A percentile compares a stretch with the other conserved stretches of the same genome.
phyloP scores from a whole-genome alignment of 2,888 invertebrate species.

The Pterostichus madidus region DNA sequence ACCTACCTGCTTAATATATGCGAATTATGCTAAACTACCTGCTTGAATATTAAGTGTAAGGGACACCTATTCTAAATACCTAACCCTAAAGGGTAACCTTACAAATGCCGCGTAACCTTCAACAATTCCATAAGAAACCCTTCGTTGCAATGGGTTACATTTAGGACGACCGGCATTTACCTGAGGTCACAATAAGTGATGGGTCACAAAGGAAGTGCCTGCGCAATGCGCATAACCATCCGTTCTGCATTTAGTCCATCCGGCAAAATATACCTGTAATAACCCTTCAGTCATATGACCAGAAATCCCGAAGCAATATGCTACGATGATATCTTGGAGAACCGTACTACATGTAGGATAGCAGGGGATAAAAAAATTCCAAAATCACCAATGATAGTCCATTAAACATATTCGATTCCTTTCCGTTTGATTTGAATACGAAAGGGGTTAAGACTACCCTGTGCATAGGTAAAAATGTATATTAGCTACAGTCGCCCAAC shows the following conservation, averaged over 20 bases:
- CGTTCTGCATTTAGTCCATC: constrained; percentile 66
- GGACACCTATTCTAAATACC: constrained; percentile 76
- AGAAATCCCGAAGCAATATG: constrained; percentile 27
- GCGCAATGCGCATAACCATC: constrained; percentile 40
- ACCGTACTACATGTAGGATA: constrained; percentile 67
- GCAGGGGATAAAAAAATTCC: constrained; percentile 67
- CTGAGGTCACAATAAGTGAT: constrained; percentile 69
- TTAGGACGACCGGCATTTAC: constrained; percentile 64
- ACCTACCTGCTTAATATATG: constrained; percentile 78
- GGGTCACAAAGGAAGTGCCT: constrained; percentile 69
- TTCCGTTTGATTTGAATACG: constrained; percentile 75
- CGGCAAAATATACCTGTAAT: constrained; percentile 56
- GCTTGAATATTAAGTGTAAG: constrained; percentile 78
- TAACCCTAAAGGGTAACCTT: constrained; percentile 71
- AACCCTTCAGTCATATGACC: constrained; percentile 29
- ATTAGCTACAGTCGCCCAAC: constrained; percentile 73
- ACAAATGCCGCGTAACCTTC: constrained; percentile 66
- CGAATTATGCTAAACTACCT: constrained; percentile 77
- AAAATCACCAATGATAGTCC: constrained; percentile 75
- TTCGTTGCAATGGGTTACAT: constrained; percentile 67
- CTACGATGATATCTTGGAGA: constrained; percentile 29
- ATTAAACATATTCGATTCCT: constrained; percentile 78
- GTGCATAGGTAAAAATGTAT: constrained; percentile 75
- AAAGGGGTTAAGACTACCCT: constrained; percentile 74
- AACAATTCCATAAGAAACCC: constrained; percentile 67